Conservation (phyloP, 2,797 vertebrate genomes). For the Sardinella longiceps region DNA sequence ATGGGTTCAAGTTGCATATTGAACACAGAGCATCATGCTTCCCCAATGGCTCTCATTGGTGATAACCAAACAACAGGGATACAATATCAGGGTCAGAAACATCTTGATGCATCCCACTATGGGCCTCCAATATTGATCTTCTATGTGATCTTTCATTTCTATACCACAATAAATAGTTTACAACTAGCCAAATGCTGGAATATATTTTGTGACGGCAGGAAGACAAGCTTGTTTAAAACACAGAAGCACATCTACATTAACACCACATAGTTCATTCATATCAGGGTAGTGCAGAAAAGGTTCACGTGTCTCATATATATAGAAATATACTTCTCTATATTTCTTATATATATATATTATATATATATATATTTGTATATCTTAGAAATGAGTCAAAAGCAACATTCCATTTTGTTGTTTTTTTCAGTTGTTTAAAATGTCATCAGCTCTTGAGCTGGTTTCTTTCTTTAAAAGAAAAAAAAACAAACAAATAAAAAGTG, state of each 20-base stretch:
- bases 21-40: slow-evolving; percentile 74
- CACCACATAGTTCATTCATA: slow-evolving; percentile 89
- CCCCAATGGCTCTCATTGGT: slow-evolving; percentile 67
- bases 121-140: slow-evolving; percentile 74
- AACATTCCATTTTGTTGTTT: slow-evolving; percentile 79
- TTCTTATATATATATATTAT: slow-evolving; percentile 26
- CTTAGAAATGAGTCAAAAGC: slow-evolving; percentile 80
- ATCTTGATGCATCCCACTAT: slow-evolving; percentile 77
- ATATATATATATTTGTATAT: slow-evolving; percentile 41
- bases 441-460: slow-evolving; percentile 74
- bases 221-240: slow-evolving; percentile 94
- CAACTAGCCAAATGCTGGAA: slow-evolving; percentile 83
- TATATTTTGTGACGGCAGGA: slow-evolving; percentile 88
- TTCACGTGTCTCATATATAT: slow-evolving; percentile 55
- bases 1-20: slow-evolving; percentile 77
- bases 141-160: slow-evolving; percentile 76
- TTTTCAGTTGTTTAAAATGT: slow-evolving; percentile 78
- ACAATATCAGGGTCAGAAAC: slow-evolving; percentile 78
- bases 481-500: slow-evolving; percentile 59
- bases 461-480: slow-evolving; percentile 64
- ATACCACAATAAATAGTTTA: slow-evolving; percentile 85
- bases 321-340: slow-evolving; percentile 49
- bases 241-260: slow-evolving; percentile 89
- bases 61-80: slow-evolving; percentile 63
- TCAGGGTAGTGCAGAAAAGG: slow-evolving; percentile 89